Evolutionary conservation across 2,113 vertebrate genomes (phyloP).

Genomic region (Sinocyclocheilus grahami): DNA sequence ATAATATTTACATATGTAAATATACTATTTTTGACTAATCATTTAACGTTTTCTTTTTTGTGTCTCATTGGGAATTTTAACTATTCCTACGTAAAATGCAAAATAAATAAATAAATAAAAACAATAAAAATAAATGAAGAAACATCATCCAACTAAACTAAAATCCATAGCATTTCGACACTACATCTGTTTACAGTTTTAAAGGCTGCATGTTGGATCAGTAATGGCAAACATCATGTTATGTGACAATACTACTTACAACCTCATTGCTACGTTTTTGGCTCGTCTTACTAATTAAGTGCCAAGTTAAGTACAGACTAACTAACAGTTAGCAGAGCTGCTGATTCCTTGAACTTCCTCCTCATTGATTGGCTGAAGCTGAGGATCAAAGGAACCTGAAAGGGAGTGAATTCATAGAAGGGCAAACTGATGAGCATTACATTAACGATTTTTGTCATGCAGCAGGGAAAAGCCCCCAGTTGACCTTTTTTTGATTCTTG

Average conservation of each 20-base stretch:
- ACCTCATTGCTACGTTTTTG: too few relatives aligned
- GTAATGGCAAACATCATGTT: too few relatives aligned
- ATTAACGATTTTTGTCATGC: not conserved
- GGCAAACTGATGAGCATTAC: not conserved
- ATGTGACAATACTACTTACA: too few relatives aligned
- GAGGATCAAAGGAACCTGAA: not conserved
- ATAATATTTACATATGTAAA: not conserved
- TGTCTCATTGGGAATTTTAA: too few relatives aligned
- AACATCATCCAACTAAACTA: too few relatives aligned
- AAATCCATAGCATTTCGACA: not conserved
- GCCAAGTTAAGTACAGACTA: too few relatives aligned
- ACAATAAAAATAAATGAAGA: too few relatives aligned
- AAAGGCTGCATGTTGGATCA: not conserved
- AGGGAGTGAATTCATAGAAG: not conserved
- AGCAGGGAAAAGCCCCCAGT: not conserved
- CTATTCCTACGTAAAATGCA: too few relatives aligned
- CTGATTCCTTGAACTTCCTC: not conserved
- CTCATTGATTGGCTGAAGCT: not conserved
- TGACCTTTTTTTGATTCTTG: not conserved
- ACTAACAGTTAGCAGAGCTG: not conserved
- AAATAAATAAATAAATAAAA: too few relatives aligned
- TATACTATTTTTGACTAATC: not conserved
- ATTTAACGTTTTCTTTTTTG: too few relatives aligned
- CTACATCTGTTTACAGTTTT: not conserved
- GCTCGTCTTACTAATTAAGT: too few relatives aligned